Base-by-base conservation (phyloP, 2,888 invertebrate species). In the Aleiodes alternator region DNA sequence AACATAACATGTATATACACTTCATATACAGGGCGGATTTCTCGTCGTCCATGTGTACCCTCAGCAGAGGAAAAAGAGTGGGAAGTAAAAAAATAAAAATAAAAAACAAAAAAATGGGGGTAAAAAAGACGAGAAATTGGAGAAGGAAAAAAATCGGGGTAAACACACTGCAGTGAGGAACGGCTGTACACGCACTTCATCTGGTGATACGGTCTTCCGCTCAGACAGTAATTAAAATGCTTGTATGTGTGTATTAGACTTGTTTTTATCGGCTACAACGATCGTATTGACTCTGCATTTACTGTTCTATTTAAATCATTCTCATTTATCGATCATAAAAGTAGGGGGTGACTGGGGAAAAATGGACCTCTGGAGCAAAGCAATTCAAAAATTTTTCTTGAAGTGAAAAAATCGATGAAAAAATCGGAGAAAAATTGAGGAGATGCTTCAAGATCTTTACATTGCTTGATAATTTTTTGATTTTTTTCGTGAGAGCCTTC, bases 141-240 rank as follows among this genome's bases (percentile, higher is more conserved):
- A 8, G 31, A 43, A 43, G 53, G 14, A 74, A 61, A 69, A 69
- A 59, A 59, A 55, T 64, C 69, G 7, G 69, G 14, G 69, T 43
- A 57, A 48, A 71, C 56, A 71, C 31, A 71, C n/a, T 16, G 29
- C 23, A 43, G 43, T 43, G 56, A 16, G 23, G 2, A 69, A 38
- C 31, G 50, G 29, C 16, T 48, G 23, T 57, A 16, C 11, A 43
- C 59, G 29, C 70, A 59, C 70, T 31, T 12, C 57, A 70, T 57
- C 16, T 70, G 50, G 50, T 71, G 59, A 48, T 77, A 55, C 51
- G 66, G 72, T 57, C 56, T 38, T 59, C 59, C 59, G 59, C 34
- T 59, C 51, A 48, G 72, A 73, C 53, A 69, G 72, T 75, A 76
- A 76, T 78, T 76, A 78, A 75, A 75, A 75, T 73, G 68, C 68